These are phyloP conservation scores for Parauchenoglanis punctatus DNA, from an alignment of 2,797 vertebrate species.

Conservation along the genomic window DNA sequence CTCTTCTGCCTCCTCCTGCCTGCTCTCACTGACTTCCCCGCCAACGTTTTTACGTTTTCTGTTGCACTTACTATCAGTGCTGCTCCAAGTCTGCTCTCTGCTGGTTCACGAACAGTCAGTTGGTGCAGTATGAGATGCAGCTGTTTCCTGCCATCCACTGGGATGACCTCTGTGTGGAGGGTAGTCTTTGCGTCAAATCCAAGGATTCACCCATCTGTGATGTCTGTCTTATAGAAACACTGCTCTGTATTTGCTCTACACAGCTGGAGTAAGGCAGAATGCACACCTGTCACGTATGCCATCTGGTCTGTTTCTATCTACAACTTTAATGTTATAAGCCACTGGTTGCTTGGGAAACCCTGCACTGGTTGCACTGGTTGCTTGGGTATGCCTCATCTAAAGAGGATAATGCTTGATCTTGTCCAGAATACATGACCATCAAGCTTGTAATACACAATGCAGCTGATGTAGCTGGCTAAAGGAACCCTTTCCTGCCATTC, in stretches of 20 bases:
- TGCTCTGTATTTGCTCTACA: neutral
- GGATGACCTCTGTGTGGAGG: neutral
- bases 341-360: neutral
- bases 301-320: neutral
- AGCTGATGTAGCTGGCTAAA: neutral
- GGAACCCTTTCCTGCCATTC: neutral
- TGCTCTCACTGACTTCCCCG: neutral
- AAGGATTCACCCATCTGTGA: neutral
- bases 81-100: neutral
- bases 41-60: neutral
- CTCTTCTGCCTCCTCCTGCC: neutral
- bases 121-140: neutral
- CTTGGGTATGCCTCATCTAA: neutral
- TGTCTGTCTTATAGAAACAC: neutral
- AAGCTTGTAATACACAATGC: neutral
- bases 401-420: slow-evolving; percentile 3
- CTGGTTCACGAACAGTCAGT: neutral
- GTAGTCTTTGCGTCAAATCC: neutral
- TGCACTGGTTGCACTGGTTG: neutral
- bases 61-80: neutral
- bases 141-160: neutral
- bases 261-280: neutral
- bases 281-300: neutral
- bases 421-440: neutral
- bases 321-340: neutral